Percentiles rank a stretch among this genome's conserved stretches.
Evolutionary conservation across 2,113 vertebrate species (phyloP).

Genomic region (Ploceus nigricollis): DNA sequence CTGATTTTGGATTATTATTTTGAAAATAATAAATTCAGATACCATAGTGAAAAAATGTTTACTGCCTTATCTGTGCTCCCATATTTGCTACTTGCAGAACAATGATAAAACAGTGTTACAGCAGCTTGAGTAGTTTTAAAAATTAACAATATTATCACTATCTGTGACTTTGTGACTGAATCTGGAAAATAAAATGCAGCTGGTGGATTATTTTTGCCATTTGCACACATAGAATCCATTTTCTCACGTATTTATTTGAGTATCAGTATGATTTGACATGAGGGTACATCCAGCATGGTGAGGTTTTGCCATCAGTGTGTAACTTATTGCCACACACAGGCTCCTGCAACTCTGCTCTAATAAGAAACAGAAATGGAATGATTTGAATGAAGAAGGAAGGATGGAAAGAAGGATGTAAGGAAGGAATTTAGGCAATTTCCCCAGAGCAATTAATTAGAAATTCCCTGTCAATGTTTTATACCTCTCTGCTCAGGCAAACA

Average conservation of each 20-base stretch:
- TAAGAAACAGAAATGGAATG: constrained; percentile 73
- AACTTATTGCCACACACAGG: constrained; percentile 74
- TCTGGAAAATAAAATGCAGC: constrained; percentile 21
- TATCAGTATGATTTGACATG: constrained; percentile 52
- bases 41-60: neutral
- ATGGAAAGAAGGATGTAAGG: constrained; percentile 3
- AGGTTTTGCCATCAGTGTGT: constrained; percentile 24
- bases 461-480: constrained; percentile 38
- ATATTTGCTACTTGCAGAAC: neutral
- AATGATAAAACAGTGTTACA: neutral
- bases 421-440: constrained; percentile 30
- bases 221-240: neutral
- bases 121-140: neutral
- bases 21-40: neutral
- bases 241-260: neutral
- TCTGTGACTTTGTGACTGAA: neutral
- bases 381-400: constrained; percentile 56
- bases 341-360: constrained; percentile 73
- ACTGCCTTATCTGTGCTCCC: neutral
- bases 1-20: neutral
- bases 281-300: constrained; percentile 35
- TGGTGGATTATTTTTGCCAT: neutral
- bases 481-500: neutral
- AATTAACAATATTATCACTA: neutral
- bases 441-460: constrained; percentile 43